Percentiles rank a stretch among this genome's conserved stretches.
phyloP scores from a whole-genome alignment of 2,888 invertebrate genomes.

The Sinhomidia bicolor region DNA sequence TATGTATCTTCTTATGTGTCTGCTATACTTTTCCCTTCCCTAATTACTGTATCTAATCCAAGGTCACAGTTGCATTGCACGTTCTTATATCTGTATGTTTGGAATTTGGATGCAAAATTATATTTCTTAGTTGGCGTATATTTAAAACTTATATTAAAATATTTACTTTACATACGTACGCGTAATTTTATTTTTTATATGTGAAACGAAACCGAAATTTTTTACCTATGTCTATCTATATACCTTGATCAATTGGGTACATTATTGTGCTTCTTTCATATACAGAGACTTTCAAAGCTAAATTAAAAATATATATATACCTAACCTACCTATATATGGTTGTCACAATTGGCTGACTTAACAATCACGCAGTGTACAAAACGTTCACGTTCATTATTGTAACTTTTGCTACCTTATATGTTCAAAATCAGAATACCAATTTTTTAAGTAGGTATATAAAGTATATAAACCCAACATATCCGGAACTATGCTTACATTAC shows the following conservation, averaged over 20 bases:
- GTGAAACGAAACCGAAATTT: conserved; percentile 19
- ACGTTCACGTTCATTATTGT: not conserved
- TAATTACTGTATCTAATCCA: too few relatives aligned
- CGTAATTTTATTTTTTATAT: conserved; percentile 2
- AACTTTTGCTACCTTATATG: not conserved
- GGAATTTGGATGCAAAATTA: too few relatives aligned
- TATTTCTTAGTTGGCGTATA: too few relatives aligned
- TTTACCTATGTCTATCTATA: not conserved
- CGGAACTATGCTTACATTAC: not conserved
- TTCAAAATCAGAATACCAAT: not conserved
- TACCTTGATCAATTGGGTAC: conserved; percentile 49
- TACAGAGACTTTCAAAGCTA: conserved; percentile 45
- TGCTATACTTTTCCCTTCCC: too few relatives aligned
- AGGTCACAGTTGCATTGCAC: too few relatives aligned
- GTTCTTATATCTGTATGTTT: too few relatives aligned
- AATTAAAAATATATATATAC: too few relatives aligned
- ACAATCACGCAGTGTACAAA: conserved; percentile 24
- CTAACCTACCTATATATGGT: too few relatives aligned
- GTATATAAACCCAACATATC: conserved; percentile 40
- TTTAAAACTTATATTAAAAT: too few relatives aligned
- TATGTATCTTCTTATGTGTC: too few relatives aligned
- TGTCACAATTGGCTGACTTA: conserved; percentile 26
- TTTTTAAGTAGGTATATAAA: not conserved
- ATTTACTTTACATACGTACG: too few relatives aligned
- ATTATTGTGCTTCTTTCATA: conserved; percentile 51